A percentile compares a stretch with the other conserved stretches of the same genome.
Conservation (phyloP, 2,888 invertebrate species). For the Heteropelma amictum region DNA sequence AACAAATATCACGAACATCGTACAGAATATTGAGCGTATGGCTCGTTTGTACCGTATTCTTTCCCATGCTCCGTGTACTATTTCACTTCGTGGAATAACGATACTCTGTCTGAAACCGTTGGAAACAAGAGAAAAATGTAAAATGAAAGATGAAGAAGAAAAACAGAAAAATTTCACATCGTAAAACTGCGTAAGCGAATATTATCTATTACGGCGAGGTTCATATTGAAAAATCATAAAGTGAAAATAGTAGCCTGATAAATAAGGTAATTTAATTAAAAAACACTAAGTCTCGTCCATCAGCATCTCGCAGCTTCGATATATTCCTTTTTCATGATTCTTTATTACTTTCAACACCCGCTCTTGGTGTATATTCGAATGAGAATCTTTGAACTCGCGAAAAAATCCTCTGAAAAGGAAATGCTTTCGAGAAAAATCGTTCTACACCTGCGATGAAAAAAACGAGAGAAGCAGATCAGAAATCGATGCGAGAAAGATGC, state of each 20-base stretch:
- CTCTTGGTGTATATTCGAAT: no score
- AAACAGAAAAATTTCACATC: background rate
- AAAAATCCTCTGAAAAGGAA: no score
- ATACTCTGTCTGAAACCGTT: background rate
- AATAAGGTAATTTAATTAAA: background rate
- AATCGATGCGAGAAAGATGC: background rate
- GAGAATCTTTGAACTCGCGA: no score
- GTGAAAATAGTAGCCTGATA: background rate
- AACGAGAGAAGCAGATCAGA: no score
- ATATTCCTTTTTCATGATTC: no score
- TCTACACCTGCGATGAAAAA: no score
- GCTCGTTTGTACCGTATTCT: slow-evolving; percentile 30
- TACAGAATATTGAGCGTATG: slow-evolving; percentile 59
- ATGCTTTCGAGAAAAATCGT: no score
- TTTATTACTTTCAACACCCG: no score
- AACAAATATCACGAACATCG: slow-evolving; percentile 61
- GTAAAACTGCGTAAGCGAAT: no score
- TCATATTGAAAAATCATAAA: background rate
- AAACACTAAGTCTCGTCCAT: background rate
- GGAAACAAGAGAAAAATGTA: background rate
- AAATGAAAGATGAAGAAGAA: background rate
- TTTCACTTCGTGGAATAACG: slow-evolving; percentile 6
- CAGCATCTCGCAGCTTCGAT: no score
- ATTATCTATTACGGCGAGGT: no score
- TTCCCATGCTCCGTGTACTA: slow-evolving; percentile 22